Conservation (phyloP, 2,888 invertebrate genomes). For the Drosophila anomelani region DNA sequence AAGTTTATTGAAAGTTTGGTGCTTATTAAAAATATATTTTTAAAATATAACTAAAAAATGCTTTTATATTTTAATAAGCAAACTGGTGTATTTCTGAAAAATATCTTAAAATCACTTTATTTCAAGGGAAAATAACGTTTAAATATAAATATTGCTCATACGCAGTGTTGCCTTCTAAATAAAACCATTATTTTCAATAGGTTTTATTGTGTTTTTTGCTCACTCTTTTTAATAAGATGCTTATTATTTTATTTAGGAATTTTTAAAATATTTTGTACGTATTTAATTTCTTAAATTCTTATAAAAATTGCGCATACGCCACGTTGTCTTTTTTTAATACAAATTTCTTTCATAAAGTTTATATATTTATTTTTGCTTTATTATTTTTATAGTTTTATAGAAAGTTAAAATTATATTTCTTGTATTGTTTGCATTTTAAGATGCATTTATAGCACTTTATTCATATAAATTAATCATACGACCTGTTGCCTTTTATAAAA, state of each 20-base stretch:
- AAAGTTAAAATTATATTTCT: too few relatives aligned
- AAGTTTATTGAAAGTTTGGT: neutral
- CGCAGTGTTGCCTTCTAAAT: neutral
- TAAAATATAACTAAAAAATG: neutral
- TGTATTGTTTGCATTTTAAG: too few relatives aligned
- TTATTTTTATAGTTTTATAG: too few relatives aligned
- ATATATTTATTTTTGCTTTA: neutral
- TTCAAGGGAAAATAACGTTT: neutral
- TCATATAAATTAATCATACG: too few relatives aligned
- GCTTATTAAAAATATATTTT: neutral
- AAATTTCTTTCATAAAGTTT: neutral
- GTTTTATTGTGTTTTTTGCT: neutral
- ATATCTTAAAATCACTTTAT: neutral
- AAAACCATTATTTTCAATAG: neutral
- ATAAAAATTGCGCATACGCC: neutral
- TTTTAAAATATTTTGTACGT: neutral
- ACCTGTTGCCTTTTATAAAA: too few relatives aligned
- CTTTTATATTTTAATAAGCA: neutral
- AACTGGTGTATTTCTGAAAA: neutral
- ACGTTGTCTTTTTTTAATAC: neutral
- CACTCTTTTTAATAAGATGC: accelerated
- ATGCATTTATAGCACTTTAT: too few relatives aligned
- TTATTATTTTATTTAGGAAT: neutral
- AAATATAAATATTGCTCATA: neutral
- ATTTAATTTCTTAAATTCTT: neutral